phyloP scores from a whole-genome alignment of 2,113 vertebrate genomes.

The Fregata magnificens region DNA sequence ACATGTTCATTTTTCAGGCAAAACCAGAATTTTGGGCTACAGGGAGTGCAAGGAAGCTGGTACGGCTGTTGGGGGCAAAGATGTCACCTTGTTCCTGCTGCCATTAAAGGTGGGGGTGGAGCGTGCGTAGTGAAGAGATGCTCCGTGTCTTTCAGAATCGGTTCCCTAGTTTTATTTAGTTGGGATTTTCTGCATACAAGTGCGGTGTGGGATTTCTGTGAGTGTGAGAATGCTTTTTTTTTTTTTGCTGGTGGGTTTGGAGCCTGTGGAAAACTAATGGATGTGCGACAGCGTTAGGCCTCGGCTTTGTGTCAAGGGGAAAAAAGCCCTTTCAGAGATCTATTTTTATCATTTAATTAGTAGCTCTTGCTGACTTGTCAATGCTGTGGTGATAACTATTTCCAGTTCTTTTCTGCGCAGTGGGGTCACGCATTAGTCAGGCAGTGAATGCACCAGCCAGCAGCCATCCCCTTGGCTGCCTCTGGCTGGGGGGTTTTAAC shows the following conservation, averaged over 20 bases:
- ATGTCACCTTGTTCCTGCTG: not conserved
- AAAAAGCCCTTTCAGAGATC: not conserved
- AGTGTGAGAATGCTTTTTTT: not conserved
- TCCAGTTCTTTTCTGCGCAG: not conserved
- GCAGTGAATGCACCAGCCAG: not conserved
- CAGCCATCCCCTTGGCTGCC: not conserved
- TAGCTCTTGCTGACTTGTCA: not conserved
- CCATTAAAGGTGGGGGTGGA: not conserved
- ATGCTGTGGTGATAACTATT: not conserved
- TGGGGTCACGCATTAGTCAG: not conserved
- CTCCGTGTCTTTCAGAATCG: rapidly evolving
- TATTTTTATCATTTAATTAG: slow-evolving; percentile 58
- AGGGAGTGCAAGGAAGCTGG: not conserved
- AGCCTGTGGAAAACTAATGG: not conserved
- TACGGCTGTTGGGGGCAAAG: not conserved
- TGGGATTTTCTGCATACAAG: not conserved
- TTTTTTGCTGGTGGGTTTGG: not conserved
- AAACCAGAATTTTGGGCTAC: not conserved
- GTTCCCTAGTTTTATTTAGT: not conserved
- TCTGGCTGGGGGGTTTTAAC: not conserved
- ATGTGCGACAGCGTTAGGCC: not conserved
- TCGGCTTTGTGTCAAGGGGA: not conserved
- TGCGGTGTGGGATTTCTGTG: not conserved
- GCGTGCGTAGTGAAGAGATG: not conserved
- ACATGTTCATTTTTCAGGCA: not conserved